Percentiles rank a stretch among this genome's conserved stretches.
These are phyloP conservation scores for Sanderia malayensis DNA, from an alignment of 30 jellyfish, hydroid and myxozoan genomes.

Conservation along the genomic window DNA sequence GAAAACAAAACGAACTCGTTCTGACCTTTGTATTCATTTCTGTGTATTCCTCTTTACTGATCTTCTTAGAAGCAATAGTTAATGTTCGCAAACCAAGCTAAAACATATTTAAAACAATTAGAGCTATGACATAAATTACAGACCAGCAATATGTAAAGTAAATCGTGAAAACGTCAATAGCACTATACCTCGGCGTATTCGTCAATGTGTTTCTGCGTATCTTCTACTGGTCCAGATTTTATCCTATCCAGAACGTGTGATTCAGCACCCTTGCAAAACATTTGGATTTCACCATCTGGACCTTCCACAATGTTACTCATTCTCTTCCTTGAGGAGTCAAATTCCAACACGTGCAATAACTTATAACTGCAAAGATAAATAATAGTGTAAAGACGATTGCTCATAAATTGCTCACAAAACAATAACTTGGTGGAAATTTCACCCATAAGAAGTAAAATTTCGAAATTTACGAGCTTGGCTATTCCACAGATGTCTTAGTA, in stretches of 20 bases:
- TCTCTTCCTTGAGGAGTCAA: constrained; percentile 93
- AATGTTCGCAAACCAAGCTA: constrained; percentile 93
- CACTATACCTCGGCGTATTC: constrained; percentile 95
- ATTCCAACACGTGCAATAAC: constrained; percentile 91
- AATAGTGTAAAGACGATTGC: no score
- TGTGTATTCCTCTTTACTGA: constrained; percentile 53
- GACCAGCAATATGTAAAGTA: no score
- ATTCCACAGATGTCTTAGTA: no score
- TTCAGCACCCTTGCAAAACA: constrained; percentile 98
- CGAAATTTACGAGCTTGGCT: no score
- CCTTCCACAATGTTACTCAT: constrained; percentile 92
- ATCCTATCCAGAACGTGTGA: constrained; percentile 86
- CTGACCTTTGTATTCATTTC: constrained; percentile 68
- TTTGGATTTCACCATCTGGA: constrained; percentile 64
- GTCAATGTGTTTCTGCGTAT: constrained; percentile 78
- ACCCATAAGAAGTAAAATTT: no score
- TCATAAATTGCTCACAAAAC: no score
- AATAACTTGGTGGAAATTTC: no score
- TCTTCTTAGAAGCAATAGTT: constrained; percentile 60
- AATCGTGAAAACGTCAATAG: no score
- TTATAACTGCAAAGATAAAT: constrained; percentile 53
- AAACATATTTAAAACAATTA: no score
- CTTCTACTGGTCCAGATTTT: constrained; percentile 76
- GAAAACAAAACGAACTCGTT: neutral
- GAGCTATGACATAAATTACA: no score